Percentiles rank a stretch among this genome's conserved stretches.
Conservation (phyloP, 2,888 invertebrate genomes). For the Linyphia triangularis region DNA sequence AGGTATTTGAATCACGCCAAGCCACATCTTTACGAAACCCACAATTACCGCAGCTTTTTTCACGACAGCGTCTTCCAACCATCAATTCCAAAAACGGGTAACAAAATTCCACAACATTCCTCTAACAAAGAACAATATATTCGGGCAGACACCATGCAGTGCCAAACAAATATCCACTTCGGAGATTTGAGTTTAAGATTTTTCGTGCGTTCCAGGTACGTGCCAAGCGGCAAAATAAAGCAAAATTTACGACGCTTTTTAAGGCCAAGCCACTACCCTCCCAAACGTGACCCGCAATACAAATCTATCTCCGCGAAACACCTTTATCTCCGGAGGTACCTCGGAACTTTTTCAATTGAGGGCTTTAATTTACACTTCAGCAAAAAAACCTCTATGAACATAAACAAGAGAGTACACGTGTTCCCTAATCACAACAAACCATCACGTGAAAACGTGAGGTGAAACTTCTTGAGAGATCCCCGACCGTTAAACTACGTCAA, state of each 20-base stretch:
- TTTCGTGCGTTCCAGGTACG: conserved; percentile 21
- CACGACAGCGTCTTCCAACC: no score
- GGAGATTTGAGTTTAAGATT: conserved; percentile 32
- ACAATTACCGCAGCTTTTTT: not conserved
- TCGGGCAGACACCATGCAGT: not conserved
- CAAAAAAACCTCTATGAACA: not conserved
- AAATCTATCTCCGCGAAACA: conserved; percentile 14
- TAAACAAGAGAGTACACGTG: conserved; percentile 37
- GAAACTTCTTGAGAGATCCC: not conserved
- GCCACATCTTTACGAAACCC: no score
- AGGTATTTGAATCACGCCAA: no score
- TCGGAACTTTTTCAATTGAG: conserved; percentile 16
- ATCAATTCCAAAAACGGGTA: no score
- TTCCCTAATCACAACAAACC: conserved; percentile 25
- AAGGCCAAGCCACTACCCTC: not conserved
- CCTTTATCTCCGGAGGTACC: conserved; percentile 9
- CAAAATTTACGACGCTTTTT: conserved; percentile 48
- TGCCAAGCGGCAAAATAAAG: conserved; percentile 42
- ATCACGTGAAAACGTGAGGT: not conserved
- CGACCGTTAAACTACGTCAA: not conserved
- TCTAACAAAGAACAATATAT: no score
- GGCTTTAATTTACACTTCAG: conserved; percentile 52
- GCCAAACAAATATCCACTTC: conserved; percentile 48
- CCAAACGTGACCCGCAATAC: conserved; percentile 29
- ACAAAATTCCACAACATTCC: not conserved